Evolutionary conservation across 2,888 invertebrate species (phyloP), one percentile per base, ranked within the genome.

Genomic region (Acanthoscelides obtectus): DNA sequence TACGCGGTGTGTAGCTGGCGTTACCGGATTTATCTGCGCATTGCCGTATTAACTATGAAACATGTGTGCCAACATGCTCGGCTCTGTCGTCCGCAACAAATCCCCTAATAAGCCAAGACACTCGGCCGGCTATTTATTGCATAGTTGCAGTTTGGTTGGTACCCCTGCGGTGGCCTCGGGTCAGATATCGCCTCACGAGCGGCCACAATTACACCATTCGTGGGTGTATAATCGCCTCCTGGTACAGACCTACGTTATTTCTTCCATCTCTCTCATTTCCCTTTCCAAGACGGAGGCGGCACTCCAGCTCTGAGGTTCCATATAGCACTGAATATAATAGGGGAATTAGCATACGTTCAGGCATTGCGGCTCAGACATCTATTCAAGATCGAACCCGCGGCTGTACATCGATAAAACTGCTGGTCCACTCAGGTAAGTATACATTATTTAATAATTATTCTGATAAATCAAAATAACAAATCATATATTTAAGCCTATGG

Each of bases 391-490:
- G 22, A 70, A 75, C 73, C 65, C 64, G 67, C 74, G 69, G 67
- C 19, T 45, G 22, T 64, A 66, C 22, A 66, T n/a, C 64, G 63
- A 70, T 70, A 25, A 74, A 66, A 19, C 65, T 74, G 45, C 73
- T 80, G 84, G 81, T 70, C 80, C 75, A 73, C 80, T 81, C 81
- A 75, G 72, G 78, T 84, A 84, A 85, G 84, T 84, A 83, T 81
- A 81, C 83, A 84, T 85, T 85, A 85, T 86, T 86, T 84, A 85
- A 85, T 85, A 85, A 85, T 86, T 85, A 85, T 85, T 86, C 85
- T 84, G 85, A 86, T 86, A 85, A 85, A 86, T 86, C 85, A 85
- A 85, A 85, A 84, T 84, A 84, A 84, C 85, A 83, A 85, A 85
- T 85, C 84, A 82, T 84, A 83, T 82, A 82, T 83, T 83, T 83